A percentile compares a stretch with the other conserved stretches of the same genome.
Evolutionary conservation across 2,113 vertebrate genomes (phyloP).

Genomic region (Strix uralensis): DNA sequence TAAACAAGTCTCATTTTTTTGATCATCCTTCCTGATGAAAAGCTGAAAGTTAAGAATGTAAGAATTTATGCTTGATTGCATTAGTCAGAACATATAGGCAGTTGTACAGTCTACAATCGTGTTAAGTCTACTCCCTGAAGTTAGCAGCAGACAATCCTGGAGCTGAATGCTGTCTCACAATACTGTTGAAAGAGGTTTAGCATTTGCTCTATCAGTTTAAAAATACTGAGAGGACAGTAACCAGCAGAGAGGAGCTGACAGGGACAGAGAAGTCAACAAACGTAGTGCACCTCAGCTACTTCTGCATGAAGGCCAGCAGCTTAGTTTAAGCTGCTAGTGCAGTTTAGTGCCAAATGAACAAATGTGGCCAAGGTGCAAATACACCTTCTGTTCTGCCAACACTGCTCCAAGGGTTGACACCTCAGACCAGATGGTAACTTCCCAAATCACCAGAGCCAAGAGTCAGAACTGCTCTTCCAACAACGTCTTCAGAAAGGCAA

Average conservation of each 20-base stretch:
- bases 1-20: neutral
- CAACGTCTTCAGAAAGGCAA: accelerated
- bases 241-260: neutral
- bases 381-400: neutral
- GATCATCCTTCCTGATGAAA: neutral
- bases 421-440: neutral
- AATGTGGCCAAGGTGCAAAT: neutral
- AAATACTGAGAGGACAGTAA: neutral
- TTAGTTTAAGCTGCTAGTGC: neutral
- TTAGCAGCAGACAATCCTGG: neutral
- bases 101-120: neutral
- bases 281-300: neutral
- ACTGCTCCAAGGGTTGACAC: neutral
- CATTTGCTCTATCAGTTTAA: neutral
- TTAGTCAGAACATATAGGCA: neutral
- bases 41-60: neutral
- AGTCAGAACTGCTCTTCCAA: neutral
- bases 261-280: neutral
- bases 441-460: neutral
- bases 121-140: neutral
- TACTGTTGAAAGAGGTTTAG: neutral
- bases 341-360: neutral
- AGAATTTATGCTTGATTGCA: neutral
- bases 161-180: neutral
- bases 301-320: neutral